Evolutionary conservation across 2,113 vertebrate species (phyloP).

Genomic region (Mobula hypostoma): DNA sequence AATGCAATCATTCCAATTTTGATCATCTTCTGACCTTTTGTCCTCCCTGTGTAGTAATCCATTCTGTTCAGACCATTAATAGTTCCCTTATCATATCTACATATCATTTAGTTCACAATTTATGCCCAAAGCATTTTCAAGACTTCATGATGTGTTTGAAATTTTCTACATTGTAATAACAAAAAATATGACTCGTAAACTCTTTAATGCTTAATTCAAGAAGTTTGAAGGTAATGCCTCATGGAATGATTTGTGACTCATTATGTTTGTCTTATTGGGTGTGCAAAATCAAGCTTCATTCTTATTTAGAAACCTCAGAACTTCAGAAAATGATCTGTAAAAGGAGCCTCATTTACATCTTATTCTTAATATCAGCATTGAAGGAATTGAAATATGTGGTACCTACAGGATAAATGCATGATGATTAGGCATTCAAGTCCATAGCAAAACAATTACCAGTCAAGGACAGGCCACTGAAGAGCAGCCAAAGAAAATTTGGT

Average conservation of each 20-base stretch:
- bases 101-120: neutral
- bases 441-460: neutral
- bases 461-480: too few species aligned
- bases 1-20: neutral
- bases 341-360: neutral
- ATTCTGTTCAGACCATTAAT: neutral
- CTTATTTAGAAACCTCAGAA: neutral
- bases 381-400: neutral
- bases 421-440: neutral
- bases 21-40: neutral
- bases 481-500: too few species aligned
- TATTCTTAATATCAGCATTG: neutral
- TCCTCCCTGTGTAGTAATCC: neutral
- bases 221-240: neutral
- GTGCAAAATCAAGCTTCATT: neutral
- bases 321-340: neutral
- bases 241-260: neutral
- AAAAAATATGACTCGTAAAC: neutral
- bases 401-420: neutral
- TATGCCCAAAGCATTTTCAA: neutral
- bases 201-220: neutral
- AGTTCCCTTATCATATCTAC: neutral
- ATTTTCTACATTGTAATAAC: neutral
- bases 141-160: neutral
- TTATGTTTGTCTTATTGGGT: neutral